Evolutionary conservation across 2,888 invertebrate genomes (phyloP).

Genomic region (Callimorpha dominula): DNA sequence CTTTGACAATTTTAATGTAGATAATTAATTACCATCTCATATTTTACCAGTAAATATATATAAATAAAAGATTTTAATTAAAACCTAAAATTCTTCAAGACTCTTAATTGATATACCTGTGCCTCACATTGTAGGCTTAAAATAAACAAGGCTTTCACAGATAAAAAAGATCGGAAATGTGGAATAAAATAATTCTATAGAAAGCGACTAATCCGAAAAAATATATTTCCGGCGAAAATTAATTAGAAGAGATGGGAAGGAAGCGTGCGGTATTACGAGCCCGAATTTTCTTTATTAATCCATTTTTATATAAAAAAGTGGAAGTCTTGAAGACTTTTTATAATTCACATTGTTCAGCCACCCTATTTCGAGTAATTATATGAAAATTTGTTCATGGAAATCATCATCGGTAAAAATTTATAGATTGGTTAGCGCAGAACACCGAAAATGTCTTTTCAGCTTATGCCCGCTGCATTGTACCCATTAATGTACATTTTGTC

Average conservation of each 20-base stretch:
- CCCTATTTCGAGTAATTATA: not conserved
- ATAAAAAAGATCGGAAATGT: slow-evolving; percentile 18
- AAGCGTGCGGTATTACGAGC: slow-evolving; percentile 33
- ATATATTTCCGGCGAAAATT: slow-evolving; percentile 38
- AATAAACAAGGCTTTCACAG: slow-evolving; percentile 7
- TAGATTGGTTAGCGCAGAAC: not conserved
- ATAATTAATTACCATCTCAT: not conserved
- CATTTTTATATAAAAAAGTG: slow-evolving; percentile 9
- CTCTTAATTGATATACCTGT: not conserved
- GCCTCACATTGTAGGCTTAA: not conserved
- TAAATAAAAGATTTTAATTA: not conserved
- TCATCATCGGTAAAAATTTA: not conserved
- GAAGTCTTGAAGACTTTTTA: slow-evolving; percentile 1
- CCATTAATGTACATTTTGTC: too few species aligned
- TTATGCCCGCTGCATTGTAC: too few species aligned
- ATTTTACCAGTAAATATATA: not conserved
- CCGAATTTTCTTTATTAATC: slow-evolving; percentile 20
- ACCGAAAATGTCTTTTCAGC: too few species aligned
- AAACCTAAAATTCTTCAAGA: not conserved
- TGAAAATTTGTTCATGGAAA: not conserved
- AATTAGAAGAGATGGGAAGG: slow-evolving; percentile 38
- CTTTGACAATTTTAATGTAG: too few species aligned
- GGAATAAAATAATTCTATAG: slow-evolving; percentile 28
- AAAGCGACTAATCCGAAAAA: slow-evolving; percentile 24
- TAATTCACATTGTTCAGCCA: not conserved